Conservation (phyloP, 2,888 invertebrate species). For the Lasioglossum vierecki region DNA sequence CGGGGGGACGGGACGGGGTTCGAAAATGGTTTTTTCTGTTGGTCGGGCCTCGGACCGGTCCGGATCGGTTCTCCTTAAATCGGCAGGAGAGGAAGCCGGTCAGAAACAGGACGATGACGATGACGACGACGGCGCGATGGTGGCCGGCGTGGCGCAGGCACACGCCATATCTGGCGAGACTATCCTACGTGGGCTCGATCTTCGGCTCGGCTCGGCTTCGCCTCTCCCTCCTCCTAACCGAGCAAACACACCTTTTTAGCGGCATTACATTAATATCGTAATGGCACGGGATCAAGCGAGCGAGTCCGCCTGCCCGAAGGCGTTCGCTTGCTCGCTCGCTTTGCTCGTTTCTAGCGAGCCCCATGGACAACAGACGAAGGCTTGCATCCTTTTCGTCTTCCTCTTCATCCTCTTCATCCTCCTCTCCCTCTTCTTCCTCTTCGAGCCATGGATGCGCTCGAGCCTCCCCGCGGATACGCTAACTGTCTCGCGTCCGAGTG, state of each 20-base stretch:
- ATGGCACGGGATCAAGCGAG: constrained; percentile 74
- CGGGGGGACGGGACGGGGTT: neutral
- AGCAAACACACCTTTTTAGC: constrained; percentile 83
- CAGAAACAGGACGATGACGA: constrained; percentile 63
- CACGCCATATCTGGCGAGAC: constrained; percentile 83
- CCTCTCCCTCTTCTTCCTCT: constrained; percentile 40
- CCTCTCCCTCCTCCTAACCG: constrained; percentile 68
- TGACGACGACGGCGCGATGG: constrained; percentile 47
- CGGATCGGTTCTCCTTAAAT: constrained; percentile 43
- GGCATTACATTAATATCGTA: constrained; percentile 83
- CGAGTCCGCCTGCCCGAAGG: constrained; percentile 59
- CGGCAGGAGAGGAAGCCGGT: constrained; percentile 16
- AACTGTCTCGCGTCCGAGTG: constrained; percentile 72
- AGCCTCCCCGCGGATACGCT: constrained; percentile 71
- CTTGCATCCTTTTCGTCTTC: neutral
- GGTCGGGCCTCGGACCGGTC: constrained; percentile 2
- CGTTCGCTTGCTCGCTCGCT: constrained; percentile 31
- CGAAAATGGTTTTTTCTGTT: constrained; percentile 4
- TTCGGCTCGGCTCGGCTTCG: constrained; percentile 75
- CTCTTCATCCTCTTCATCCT: constrained; percentile 26
- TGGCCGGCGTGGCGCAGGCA: constrained; percentile 73
- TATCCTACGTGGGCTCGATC: constrained; percentile 81
- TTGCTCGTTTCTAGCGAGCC: constrained; percentile 21
- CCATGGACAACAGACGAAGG: constrained; percentile 15
- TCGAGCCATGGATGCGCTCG: constrained; percentile 44